Base-by-base conservation (phyloP, 2,113 vertebrate genomes). In the Brienomyrus longianalis region DNA sequence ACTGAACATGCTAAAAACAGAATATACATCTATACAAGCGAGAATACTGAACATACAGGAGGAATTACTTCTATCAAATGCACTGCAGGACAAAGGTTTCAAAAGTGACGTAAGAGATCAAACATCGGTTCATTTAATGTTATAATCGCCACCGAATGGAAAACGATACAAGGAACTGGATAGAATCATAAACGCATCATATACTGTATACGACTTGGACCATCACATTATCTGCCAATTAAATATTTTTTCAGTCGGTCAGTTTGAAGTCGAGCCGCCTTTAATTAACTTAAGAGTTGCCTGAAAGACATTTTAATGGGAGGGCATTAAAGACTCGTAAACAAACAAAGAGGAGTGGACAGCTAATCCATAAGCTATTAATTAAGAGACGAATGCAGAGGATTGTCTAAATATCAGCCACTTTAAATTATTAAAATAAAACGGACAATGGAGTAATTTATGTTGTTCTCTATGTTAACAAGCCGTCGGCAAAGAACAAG, bases 301-400 rank as follows among this genome's bases (percentile, higher is more conserved):
- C 91, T 92, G 92, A 91, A 91, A 94, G 93, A 93, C 89, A 89
- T 92, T 94, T 95, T 92, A 93, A 90, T 92, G 52, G 27, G 80
- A 90, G 52, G 86, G 83, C 89, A 91, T 93, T 93, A 94, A 93
- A 93, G 92, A 93, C 91, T 93, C 35, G 86, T 94, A 95, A 94
- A 95, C 94, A 95, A 93, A 95, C 94, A 93, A 93, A 92, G 93
- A 91, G 92, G 17, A 92, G 90, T 47, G 84, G 94, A 95, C 94
- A 95, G 93, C 94, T 95, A 95, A 95, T 95, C 95, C 92, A 95
- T 96, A 94, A 91, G 93, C 91, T 95, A 94, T 95, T 94, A 93
- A 95, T 95, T 94, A 94, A 90, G 86, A 66, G 70, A 89, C 39
- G 90, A 90, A 93, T 88, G 88, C 66, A 84, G 90, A 88, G 90